Base-by-base conservation (phyloP, 2,113 vertebrate genomes). In the Paratilapia polleni region DNA sequence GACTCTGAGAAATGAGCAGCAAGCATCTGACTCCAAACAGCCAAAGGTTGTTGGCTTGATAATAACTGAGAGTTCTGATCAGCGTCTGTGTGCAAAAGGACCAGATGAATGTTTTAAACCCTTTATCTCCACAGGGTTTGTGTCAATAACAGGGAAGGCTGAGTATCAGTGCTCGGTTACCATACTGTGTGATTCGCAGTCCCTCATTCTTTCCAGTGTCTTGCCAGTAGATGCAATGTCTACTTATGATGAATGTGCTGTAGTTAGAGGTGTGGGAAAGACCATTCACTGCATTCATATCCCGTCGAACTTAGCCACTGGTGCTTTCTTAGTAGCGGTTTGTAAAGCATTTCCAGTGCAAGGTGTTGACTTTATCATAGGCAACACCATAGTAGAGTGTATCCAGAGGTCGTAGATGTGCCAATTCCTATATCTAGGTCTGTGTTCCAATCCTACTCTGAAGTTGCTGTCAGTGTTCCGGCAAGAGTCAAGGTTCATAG, bases 401-500 rank as follows among this genome's bases (percentile, higher is more conserved):
- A 61, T 17, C 15, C 28, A 34, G 59, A 61, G 59, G 59, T 61
- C 59, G 19, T 31, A 1, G 28, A 61, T 61, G 28, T 61, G 59
- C 26, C 19, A 1, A 15, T 28, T 8, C 59, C 26, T 31, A 26
- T 2, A 60, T 60, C 24, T 17, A 43, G 41, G 12, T 3, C 41
- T 26, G 22, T 58, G 22, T 22, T n/a, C 24, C 56, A 58, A 58
- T 58, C 57, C 57, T 22, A 6, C 34, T 36, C 34, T 36, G 34
- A 3, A 4, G 4, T 36, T 36, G 6, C 34, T 36, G 34, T 6
- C 4, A 36, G 38, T 17, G 58, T 3, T 61, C 59, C 26, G 17
- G 26, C 26, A 31, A 61, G 26, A 31, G 59, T 15, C 4, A 24
- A 26, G 12, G 6, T 26, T 14, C 0, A 22, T 7, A 41, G 11